Percentiles rank a stretch among this genome's conserved stretches.
Evolutionary conservation across 2,888 invertebrate genomes (phyloP).

Genomic region (Platycheirus rosarum): DNA sequence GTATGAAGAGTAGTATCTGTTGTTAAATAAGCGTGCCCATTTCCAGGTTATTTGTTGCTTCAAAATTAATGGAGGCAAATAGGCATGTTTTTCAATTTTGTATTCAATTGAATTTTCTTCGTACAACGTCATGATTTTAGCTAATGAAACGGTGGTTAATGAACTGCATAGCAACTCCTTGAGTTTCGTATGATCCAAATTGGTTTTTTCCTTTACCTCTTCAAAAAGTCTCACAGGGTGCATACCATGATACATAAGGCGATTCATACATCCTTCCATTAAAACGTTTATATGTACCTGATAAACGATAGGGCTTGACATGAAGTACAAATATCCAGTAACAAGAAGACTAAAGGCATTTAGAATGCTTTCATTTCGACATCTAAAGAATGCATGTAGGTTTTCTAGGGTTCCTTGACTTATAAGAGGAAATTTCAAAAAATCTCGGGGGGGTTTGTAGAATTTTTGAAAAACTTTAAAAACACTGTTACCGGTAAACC

Average conservation of each 20-base stretch:
- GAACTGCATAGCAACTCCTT: background rate
- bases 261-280: background rate
- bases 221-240: background rate
- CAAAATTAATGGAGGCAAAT: background rate
- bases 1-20: background rate
- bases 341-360: background rate
- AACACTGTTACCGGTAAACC: background rate
- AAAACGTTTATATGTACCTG: background rate
- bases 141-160: background rate
- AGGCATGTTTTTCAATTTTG: background rate
- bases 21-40: background rate
- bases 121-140: background rate
- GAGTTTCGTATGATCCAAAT: background rate
- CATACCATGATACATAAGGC: background rate
- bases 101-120: background rate
- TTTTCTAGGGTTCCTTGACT: background rate
- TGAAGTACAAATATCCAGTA: background rate
- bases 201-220: background rate
- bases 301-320: background rate
- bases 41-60: background rate
- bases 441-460: background rate
- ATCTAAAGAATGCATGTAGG: no score
- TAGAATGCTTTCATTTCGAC: background rate
- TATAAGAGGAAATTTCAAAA: background rate
- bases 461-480: background rate